These are phyloP conservation scores for Halisarca cf. caerulea DNA, from an alignment of 37 sponge, comb jelly and placozoan species.

Conservation along the genomic window DNA sequence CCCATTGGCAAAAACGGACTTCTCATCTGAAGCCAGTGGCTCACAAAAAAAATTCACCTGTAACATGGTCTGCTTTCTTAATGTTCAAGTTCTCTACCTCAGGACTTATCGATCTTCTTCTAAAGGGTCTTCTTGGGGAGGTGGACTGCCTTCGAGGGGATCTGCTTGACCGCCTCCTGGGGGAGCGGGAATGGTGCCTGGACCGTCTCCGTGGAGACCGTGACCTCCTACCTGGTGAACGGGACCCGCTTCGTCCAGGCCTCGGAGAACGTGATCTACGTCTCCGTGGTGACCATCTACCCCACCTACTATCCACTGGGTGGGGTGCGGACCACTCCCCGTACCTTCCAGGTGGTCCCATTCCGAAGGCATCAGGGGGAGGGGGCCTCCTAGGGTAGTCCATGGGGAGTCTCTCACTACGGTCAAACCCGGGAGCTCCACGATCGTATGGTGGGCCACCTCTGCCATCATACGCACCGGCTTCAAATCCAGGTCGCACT, in stretches of 20 bases:
- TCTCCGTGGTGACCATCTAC: conserved; percentile 29
- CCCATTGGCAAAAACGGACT: too few species aligned
- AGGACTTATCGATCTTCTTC: neutral
- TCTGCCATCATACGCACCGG: conserved; percentile 2
- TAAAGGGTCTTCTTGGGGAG: neutral
- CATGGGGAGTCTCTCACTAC: neutral
- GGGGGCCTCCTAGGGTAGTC: conserved; percentile 2
- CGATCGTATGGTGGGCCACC: neutral
- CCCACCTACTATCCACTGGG: neutral
- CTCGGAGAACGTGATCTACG: conserved; percentile 19
- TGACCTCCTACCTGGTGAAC: neutral
- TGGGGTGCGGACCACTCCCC: conserved; percentile 6
- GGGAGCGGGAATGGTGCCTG: neutral
- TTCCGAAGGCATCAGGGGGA: neutral
- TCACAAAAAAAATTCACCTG: conserved; percentile 1
- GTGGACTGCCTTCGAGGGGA: neutral
- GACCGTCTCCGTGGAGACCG: neutral
- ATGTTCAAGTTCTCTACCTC: neutral
- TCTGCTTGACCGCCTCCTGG: conserved; percentile 1
- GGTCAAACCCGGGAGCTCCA: conserved; percentile 11
- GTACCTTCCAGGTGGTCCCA: conserved; percentile 6
- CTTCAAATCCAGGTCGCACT: conserved; percentile 14
- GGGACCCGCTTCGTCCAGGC: neutral
- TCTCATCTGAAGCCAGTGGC: too few species aligned
- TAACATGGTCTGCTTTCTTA: conserved; percentile 7